Evolutionary conservation across 2,113 vertebrate species (phyloP).

Genomic region (Butorides virescens): DNA sequence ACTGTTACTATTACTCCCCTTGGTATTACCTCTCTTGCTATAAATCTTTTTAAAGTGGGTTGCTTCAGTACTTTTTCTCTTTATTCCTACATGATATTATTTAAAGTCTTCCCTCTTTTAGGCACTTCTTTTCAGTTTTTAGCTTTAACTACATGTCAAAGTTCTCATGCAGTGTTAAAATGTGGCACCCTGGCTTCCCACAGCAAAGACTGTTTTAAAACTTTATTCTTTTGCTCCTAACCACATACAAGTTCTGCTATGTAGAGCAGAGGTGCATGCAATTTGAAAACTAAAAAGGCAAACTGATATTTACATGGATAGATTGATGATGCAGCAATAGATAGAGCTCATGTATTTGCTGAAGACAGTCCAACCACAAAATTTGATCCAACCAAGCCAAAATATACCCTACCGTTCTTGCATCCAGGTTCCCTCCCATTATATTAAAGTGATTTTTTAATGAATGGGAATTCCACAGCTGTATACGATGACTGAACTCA

Average conservation of each 20-base stretch:
- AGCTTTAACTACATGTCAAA: neutral
- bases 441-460: neutral
- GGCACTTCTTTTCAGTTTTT: neutral
- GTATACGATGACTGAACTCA: neutral
- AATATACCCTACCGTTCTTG: neutral
- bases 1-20: neutral
- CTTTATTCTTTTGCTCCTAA: neutral
- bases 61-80: neutral
- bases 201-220: neutral
- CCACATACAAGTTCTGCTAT: neutral
- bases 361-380: neutral
- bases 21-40: neutral
- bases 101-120: neutral
- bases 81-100: neutral
- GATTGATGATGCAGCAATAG: neutral
- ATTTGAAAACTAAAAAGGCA: neutral
- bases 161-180: neutral
- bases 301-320: neutral
- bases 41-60: neutral
- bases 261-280: neutral
- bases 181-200: neutral
- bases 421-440: neutral
- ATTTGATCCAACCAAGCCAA: neutral
- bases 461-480: neutral
- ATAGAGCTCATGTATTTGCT: neutral